phyloP scores from a whole-genome alignment of 2,113 vertebrate species.

The human region GRCh38 chr2:237655501-237656000 shows the following conservation, averaged over 20 bases:
- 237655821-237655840: background rate
- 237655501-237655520: background rate
- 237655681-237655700: fast-evolving
- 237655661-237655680: fast-evolving
- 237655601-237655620: fast-evolving
- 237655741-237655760: fast-evolving
- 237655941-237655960: background rate
- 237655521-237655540: fast-evolving
- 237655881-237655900: background rate
- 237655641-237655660: background rate
- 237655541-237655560: fast-evolving
- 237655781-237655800: background rate
- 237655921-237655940: background rate
- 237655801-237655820: background rate
- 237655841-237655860: background rate
- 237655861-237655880: too few species aligned
- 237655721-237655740: background rate
- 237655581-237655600: background rate
- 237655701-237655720: background rate
- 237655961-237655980: background rate
- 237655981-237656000: background rate
- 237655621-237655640: fast-evolving
- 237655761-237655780: background rate
- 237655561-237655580: background rate
- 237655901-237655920: background rate